phyloP scores from a whole-genome alignment of 2,888 invertebrate genomes.

The Drosophila testacea region DNA sequence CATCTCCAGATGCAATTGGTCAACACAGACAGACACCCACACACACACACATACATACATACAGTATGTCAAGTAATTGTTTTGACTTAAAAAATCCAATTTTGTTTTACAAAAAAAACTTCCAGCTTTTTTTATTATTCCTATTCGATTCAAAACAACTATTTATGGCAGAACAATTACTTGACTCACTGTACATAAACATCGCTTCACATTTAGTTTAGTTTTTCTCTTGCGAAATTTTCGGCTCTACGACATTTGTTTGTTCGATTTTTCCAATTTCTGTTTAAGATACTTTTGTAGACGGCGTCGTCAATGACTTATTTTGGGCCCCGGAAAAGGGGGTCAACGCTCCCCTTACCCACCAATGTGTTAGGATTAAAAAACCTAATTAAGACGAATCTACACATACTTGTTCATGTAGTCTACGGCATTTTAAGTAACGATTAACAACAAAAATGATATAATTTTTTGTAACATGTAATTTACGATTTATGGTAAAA shows the following conservation, averaged over 20 bases:
- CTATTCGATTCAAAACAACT: no score
- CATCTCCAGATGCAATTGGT: conserved; percentile 66
- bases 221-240: conserved; percentile 38
- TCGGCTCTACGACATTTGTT: conserved; percentile 60
- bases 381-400: conserved; percentile 50
- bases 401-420: conserved; percentile 62
- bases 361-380: conserved; percentile 65
- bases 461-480: conserved; percentile 70
- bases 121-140: no score
- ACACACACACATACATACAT: conserved; percentile 16
- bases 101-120: no score
- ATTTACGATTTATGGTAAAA: conserved; percentile 66
- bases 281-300: conserved; percentile 34
- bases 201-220: conserved; percentile 57
- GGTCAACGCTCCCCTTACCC: no score
- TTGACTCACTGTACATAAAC: conserved; percentile 1
- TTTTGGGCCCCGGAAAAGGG: background rate
- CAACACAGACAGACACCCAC: conserved; percentile 22
- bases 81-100: no score
- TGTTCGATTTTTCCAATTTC: conserved; percentile 54
- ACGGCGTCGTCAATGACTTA: conserved; percentile 31
- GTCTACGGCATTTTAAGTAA: conserved; percentile 71
- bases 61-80: no score
- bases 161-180: no score
- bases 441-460: conserved; percentile 27